Evolutionary conservation across 2,797 vertebrate genomes (phyloP), one percentile per base, ranked within the genome.

Genomic region (Aselliscus stoliczkanus): DNA sequence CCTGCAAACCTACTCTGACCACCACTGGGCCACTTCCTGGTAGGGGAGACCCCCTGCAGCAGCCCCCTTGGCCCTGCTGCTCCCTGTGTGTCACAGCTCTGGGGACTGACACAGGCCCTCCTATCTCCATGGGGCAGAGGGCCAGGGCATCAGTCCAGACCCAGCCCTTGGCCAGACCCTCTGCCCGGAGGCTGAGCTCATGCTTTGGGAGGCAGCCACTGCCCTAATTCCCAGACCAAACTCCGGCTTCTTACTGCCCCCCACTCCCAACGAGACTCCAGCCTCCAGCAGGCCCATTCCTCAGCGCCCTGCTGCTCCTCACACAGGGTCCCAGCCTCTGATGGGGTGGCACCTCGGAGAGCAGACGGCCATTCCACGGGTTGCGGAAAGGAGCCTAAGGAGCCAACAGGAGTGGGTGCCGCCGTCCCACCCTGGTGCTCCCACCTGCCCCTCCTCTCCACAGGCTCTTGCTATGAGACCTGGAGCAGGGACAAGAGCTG

Each of bases 171-270:
- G 81, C 95, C 76, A 97, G 93, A 79, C 75, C 88, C 94, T 94
- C 88, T 52, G 84, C 88, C 79, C 13, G 2, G 65, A 93, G 65
- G 82, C 88, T 97, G 97, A 97, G 96, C 92, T 97, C 97, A 96
- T 72, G 47, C 44, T 81, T 94, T 97, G 95, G 95, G 93, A 94
- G 34, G 37, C 39, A 92, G 97, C 96, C 96, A 96, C 44, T 1
- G 52, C 13, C 47, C 39, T 1, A 34, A 82, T 80, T 95, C 93
- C 96, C 95, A 96, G 89, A 77, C 42, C 70, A 56, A 52, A 60
- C 17, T 29, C 79, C 52, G 79, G 31, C 20, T 52, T 7, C 1
- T 39, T 27, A 44, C 25, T 65, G 58, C 13, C 25, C 52, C 39
- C 34, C 23, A 39, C 2, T 25, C 52, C 29, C 5, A 0, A 0